Base-by-base conservation (phyloP, 2,113 vertebrate genomes). In the Amblyopsis rosae region DNA sequence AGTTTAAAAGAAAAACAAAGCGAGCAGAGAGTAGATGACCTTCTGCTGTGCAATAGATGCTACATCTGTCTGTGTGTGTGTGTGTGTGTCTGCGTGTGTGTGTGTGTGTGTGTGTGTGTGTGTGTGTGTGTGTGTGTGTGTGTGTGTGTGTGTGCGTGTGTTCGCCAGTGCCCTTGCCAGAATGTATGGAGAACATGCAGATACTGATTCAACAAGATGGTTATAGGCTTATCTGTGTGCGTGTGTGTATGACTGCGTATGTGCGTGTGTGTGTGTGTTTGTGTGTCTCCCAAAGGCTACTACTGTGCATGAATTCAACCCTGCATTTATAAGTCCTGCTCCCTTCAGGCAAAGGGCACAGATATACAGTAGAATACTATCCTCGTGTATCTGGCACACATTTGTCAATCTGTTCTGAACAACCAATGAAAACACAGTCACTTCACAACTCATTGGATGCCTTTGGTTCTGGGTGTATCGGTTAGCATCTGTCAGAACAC, bases 371-470 rank as follows among this genome's bases (percentile, higher is more conserved):
- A 50, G 68, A 66, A 72, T 82, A 75, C 71, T 63, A 47, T 77
- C 56, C 69, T 67, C 83, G 80, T 78, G 82, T 86, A 65, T 89
- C 84, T 86, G 86, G 82, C 85, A 84, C 77, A 77, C 82, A 84
- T 88, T 71, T 84, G 86, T 85, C 82, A 64, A 81, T 82, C 79
- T 16, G 58, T 33, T 54, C 75, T 81, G 41, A 15, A 35, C 15
- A 45, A 60, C 86, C 89, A 90, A 87, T 88, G 67, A 68, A n/a
- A 65, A 47, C 72, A 11, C 81, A 70, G 77, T 67, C 70, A 73
- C 81, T 86, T 46, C 62, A 62, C 10, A 57, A 10, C 82, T 85
- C 83, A 91, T 90, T 90, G 87, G 88, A 69, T 78, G 71, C 75
- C 48, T 33, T 51, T 1, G 69, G 60, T 75, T 78, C 61, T 12